Evolutionary conservation across 2,888 invertebrate genomes (phyloP).

Genomic region (Ophion slaviceki): DNA sequence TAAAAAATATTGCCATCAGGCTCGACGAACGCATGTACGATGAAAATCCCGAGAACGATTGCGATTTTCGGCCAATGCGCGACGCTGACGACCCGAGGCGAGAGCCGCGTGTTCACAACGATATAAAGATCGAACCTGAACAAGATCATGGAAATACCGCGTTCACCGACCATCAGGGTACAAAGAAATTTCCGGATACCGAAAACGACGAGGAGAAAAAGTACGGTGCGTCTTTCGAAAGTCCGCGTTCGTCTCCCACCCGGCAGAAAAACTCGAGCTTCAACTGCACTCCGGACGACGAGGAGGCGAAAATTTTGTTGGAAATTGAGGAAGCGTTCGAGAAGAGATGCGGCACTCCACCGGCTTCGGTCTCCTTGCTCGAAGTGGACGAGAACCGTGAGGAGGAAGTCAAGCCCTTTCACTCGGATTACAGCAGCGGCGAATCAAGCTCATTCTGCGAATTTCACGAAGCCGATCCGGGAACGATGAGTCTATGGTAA

Average conservation of each 20-base stretch:
- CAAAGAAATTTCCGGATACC: background rate
- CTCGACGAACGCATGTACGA: constrained; percentile 73
- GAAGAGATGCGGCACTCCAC: constrained; percentile 56
- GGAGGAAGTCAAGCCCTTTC: background rate
- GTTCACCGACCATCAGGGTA: background rate
- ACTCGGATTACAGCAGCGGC: constrained; percentile 41
- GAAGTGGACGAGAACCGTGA: background rate
- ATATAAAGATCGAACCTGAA: constrained; percentile 6
- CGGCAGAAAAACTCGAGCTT: background rate
- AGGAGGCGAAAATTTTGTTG: constrained; percentile 53
- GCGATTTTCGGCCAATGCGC: background rate
- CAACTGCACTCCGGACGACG: constrained; percentile 22
- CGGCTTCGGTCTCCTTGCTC: constrained; percentile 62
- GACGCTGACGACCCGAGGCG: background rate
- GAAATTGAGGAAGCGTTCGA: constrained; percentile 63
- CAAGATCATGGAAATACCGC: background rate
- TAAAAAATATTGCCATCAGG: constrained; percentile 69
- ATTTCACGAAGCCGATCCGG: constrained; percentile 33
- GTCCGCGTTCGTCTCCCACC: constrained; percentile 60
- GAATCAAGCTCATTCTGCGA: constrained; percentile 29
- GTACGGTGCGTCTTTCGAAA: constrained; percentile 31
- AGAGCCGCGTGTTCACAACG: constrained; percentile 19
- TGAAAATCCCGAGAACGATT: constrained; percentile 64
- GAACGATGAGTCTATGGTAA: constrained; percentile 36
- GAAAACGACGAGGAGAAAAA: constrained; percentile 18